A percentile compares a stretch with the other conserved stretches of the same genome.
phyloP scores from a whole-genome alignment of 2,888 invertebrate genomes.

The Thysanoteuthis rhombus region DNA sequence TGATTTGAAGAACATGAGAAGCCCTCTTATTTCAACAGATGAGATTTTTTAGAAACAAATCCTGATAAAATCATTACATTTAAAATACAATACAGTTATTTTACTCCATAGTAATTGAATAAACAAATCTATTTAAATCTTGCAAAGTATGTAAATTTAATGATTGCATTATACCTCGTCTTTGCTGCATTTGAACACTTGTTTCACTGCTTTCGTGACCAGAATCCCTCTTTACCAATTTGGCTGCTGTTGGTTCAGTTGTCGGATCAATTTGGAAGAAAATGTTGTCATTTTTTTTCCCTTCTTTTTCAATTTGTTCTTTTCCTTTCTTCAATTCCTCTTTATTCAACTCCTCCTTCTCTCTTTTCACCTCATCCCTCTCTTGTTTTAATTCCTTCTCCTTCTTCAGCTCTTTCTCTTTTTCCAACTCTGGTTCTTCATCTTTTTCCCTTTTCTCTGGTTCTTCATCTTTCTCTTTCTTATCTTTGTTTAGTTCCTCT shows the following conservation, averaged over 20 bases:
- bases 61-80: no score
- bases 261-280: conserved; percentile 56
- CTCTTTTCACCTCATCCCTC: neutral
- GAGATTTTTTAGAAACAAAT: no score
- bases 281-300: neutral
- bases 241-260: conserved; percentile 34
- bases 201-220: neutral
- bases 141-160: neutral
- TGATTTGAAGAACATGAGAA: no score
- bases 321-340: neutral
- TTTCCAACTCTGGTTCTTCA: neutral
- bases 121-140: neutral
- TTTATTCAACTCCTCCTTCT: neutral
- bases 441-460: conserved; percentile 28
- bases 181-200: neutral
- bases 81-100: no score
- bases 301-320: neutral
- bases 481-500: conserved; percentile 13
- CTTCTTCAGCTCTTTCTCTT: conserved; percentile 30
- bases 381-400: neutral
- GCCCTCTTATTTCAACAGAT: no score
- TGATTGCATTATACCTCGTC: neutral
- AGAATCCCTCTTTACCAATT: neutral
- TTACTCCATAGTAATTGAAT: no score
- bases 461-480: neutral